Conservation (phyloP, 2,113 vertebrate genomes). For the Ploceus nigricollis region DNA sequence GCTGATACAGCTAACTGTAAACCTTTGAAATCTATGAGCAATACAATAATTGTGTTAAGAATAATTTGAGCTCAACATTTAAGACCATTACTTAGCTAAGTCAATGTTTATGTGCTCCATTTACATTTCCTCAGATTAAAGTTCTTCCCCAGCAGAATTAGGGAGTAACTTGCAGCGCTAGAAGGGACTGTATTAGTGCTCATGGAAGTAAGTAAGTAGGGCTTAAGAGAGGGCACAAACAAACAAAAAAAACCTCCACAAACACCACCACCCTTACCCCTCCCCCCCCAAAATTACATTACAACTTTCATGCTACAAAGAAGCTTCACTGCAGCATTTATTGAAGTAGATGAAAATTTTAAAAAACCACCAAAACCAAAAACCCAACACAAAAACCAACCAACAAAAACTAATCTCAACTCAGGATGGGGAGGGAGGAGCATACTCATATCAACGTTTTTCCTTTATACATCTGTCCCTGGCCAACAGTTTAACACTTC, state of each 20-base stretch:
- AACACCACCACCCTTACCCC: accelerated
- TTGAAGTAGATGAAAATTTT: background rate
- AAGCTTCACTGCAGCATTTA: background rate
- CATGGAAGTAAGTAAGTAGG: background rate
- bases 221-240: background rate
- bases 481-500: background rate
- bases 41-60: background rate
- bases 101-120: background rate
- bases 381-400: background rate
- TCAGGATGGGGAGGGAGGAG: too few species aligned
- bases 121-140: background rate
- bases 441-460: background rate
- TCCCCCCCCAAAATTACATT: accelerated
- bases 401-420: background rate
- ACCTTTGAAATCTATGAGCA: background rate
- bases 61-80: background rate
- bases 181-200: background rate
- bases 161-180: background rate
- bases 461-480: background rate
- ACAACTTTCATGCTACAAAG: background rate
- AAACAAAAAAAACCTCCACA: background rate
- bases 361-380: background rate
- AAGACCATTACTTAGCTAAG: background rate
- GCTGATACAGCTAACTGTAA: background rate
- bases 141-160: background rate